These are phyloP conservation scores for Aelia acuminata DNA, from an alignment of 2,888 invertebrate species.

Conservation along the genomic window DNA sequence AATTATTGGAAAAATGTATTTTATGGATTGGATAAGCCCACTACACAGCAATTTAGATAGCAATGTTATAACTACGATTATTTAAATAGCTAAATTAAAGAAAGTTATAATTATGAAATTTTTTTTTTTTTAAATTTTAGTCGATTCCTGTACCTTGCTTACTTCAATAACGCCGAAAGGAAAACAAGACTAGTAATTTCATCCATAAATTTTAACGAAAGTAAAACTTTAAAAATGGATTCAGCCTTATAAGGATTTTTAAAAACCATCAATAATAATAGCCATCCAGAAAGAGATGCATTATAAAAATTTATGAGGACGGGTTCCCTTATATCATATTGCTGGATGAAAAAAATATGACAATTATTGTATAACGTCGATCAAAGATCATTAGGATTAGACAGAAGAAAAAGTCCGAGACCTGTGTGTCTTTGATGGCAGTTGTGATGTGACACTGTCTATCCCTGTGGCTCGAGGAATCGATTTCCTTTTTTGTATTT, in stretches of 20 bases:
- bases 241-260: neutral
- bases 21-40: too few species aligned
- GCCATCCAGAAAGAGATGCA: neutral
- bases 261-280: neutral
- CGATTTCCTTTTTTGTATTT: neutral
- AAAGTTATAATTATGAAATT: too few species aligned
- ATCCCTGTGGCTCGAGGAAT: neutral
- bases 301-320: slow-evolving; percentile 18
- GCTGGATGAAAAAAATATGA: slow-evolving; percentile 12
- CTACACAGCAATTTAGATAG: too few species aligned
- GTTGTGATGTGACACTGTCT: slow-evolving; percentile 36
- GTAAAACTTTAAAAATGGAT: neutral
- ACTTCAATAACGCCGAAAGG: neutral
- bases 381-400: slow-evolving; percentile 26
- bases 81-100: too few species aligned
- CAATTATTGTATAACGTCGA: slow-evolving; percentile 22
- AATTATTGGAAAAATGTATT: too few species aligned
- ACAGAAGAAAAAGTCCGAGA: neutral
- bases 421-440: neutral
- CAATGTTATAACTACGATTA: too few species aligned
- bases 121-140: neutral
- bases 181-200: neutral
- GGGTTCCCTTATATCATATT: slow-evolving; percentile 20
- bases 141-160: neutral
- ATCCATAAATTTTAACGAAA: neutral